phyloP scores from a whole-genome alignment of 2,797 vertebrate species.

The Balearica regulorum region DNA sequence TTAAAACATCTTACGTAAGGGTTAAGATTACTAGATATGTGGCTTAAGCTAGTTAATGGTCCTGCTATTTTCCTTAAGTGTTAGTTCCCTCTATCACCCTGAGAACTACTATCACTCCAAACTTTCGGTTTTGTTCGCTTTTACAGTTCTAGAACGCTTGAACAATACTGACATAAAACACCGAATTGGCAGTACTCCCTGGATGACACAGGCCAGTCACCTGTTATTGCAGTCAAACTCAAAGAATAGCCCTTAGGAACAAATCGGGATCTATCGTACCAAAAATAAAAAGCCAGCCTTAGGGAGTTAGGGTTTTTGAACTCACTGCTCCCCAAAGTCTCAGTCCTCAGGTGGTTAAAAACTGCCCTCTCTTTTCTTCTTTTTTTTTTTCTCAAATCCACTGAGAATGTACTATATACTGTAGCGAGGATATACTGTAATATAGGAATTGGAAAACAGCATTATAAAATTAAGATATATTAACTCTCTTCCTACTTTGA shows the following conservation, averaged over 20 bases:
- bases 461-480: neutral
- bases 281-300: neutral
- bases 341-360: neutral
- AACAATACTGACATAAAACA: neutral
- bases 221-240: neutral
- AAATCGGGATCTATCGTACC: rapidly evolving
- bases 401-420: rapidly evolving
- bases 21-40: no score
- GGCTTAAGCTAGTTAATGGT: no score
- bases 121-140: neutral
- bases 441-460: neutral
- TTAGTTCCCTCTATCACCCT: no score
- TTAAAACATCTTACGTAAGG: no score
- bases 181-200: neutral
- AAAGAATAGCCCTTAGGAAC: neutral
- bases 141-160: neutral
- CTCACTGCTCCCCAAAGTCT: neutral
- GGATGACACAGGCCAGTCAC: neutral
- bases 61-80: no score
- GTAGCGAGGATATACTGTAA: neutral
- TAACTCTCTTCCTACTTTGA: neutral
- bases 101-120: neutral
- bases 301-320: neutral
- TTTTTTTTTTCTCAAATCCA: neutral
- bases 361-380: neutral